These are phyloP conservation scores for Thamnaconus septentrionalis DNA, from an alignment of 2,113 vertebrate species.

Conservation along the genomic window DNA sequence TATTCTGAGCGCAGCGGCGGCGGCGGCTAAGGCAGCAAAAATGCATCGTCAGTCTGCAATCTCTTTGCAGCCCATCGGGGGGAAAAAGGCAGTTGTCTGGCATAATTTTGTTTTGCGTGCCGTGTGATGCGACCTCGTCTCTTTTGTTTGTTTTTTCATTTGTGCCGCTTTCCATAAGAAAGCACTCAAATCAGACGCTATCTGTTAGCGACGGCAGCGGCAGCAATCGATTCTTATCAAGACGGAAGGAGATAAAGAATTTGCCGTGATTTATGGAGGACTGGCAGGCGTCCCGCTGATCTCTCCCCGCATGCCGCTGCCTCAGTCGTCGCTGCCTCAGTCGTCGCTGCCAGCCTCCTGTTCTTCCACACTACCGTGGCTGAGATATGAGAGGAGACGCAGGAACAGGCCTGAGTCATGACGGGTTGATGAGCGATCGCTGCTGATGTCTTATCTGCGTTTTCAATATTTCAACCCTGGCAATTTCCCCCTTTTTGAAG, in stretches of 20 bases:
- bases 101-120: constrained; percentile 4
- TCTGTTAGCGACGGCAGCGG: constrained; percentile 3
- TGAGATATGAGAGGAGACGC: neutral
- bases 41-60: constrained; percentile 9
- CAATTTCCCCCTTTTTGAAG: neutral
- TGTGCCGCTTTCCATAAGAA: constrained; percentile 1
- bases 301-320: no score
- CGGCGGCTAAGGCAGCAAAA: neutral
- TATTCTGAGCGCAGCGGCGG: constrained; percentile 18
- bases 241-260: constrained; percentile 29
- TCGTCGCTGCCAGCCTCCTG: neutral
- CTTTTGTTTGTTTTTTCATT: constrained; percentile 20
- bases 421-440: neutral
- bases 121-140: neutral
- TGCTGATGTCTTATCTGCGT: constrained; percentile 5
- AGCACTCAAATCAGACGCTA: neutral
- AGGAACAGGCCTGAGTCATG: constrained; percentile 19
- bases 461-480: constrained; percentile 14
- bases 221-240: constrained; percentile 12
- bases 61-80: constrained; percentile 12
- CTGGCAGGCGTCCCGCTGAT: no score
- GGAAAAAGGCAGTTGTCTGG: constrained; percentile 7
- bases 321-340: no score
- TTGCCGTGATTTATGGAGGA: constrained; percentile 15
- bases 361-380: neutral